Evolutionary conservation across 1,140 invertebrate genomes (phyloP).

Genomic region (Chionoecetes opilio): DNA sequence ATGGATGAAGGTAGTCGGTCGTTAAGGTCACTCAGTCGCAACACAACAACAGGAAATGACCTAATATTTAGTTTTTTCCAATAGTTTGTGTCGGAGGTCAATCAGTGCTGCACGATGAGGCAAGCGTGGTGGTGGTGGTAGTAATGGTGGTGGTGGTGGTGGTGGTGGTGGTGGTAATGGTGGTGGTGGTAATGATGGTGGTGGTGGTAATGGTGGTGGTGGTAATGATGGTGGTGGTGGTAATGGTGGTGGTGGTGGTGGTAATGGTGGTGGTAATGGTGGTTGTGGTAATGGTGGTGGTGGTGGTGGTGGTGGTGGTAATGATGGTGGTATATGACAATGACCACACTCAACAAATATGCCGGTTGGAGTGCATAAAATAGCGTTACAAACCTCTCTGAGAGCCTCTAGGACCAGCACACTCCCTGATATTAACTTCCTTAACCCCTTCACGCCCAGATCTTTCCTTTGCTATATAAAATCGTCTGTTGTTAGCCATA

Average conservation of each 20-base stretch:
- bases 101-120: not conserved
- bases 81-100: conserved; percentile 14
- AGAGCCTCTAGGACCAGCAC: not conserved
- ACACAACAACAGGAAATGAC: not conserved
- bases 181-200: no score
- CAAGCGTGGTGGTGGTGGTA: not conserved
- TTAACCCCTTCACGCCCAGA: no score
- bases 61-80: not conserved
- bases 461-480: no score
- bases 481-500: no score
- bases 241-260: not conserved
- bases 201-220: no score
- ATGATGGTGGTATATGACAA: not conserved
- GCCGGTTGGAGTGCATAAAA: not conserved
- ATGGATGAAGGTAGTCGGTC: not conserved
- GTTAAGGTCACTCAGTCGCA: not conserved
- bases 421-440: not conserved
- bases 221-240: no score
- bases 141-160: not conserved
- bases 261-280: not conserved
- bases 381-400: conserved; percentile 5
- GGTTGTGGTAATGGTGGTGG: not conserved
- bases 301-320: not conserved
- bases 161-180: not conserved
- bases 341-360: not conserved